phyloP scores from a whole-genome alignment of 2,797 vertebrate genomes.

The Tragopan temminckii region DNA sequence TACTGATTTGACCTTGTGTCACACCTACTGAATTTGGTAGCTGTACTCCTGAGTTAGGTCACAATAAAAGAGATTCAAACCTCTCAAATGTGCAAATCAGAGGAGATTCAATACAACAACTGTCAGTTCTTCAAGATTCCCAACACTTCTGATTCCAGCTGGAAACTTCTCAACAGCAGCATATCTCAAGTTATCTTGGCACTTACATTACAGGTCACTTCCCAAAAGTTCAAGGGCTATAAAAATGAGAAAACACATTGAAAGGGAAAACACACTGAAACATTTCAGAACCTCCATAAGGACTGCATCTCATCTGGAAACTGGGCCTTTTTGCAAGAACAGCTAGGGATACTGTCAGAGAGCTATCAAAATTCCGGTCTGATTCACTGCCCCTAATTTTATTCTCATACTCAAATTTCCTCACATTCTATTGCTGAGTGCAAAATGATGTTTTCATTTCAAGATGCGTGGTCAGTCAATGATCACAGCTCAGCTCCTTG shows the following conservation, averaged over 20 bases:
- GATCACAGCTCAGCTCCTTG: not conserved
- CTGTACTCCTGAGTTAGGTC: not conserved
- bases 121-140: not conserved
- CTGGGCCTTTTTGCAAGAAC: not conserved
- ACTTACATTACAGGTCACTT: not conserved
- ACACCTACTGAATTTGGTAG: not conserved
- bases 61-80: not conserved
- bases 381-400: constrained; percentile 14
- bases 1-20: not conserved
- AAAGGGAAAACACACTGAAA: not conserved
- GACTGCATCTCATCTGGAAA: not conserved
- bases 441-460: constrained; percentile 50
- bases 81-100: not conserved
- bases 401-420: not conserved
- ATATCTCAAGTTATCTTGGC: not conserved
- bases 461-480: not conserved
- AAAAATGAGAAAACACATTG: not conserved
- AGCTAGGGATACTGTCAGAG: not conserved
- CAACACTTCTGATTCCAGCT: not conserved
- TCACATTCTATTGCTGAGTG: constrained; percentile 18
- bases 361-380: not conserved
- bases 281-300: not conserved
- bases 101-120: not conserved
- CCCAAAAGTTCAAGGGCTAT: not conserved
- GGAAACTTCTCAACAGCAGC: not conserved